Evolutionary conservation across 2,797 vertebrate species (phyloP).

Genomic region (Astyanax mexicanus): DNA sequence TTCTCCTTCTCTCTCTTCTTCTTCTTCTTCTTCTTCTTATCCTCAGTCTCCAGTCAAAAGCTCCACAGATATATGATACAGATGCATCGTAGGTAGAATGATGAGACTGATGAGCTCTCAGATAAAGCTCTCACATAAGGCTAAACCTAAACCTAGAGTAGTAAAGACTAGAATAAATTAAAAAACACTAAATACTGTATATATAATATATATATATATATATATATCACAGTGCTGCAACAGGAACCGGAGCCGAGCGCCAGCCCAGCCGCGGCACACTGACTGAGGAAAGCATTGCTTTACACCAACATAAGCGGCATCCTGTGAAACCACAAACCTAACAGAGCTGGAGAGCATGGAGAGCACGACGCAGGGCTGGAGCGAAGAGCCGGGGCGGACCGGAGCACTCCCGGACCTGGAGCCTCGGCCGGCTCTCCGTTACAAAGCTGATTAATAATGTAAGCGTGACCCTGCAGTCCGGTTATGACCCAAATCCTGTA

Average conservation of each 20-base stretch:
- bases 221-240: not conserved
- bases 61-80: conserved; percentile 37
- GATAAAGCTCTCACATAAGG: no score
- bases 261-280: conserved; percentile 35
- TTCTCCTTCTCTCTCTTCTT: no score
- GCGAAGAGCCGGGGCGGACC: conserved; percentile 40
- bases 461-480: conserved; percentile 6
- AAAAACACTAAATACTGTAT: no score
- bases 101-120: conserved; percentile 25
- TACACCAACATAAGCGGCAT: conserved; percentile 57
- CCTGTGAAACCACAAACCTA: conserved; percentile 59
- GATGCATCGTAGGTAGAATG: no score
- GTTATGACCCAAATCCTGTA: not conserved
- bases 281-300: conserved; percentile 55
- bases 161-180: no score
- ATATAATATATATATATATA: no score
- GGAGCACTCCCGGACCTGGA: conserved; percentile 43
- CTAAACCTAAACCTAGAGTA: no score
- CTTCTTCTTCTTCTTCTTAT: conserved; percentile 41
- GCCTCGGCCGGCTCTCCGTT: conserved; percentile 27
- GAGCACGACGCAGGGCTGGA: conserved; percentile 51
- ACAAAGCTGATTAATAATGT: conserved; percentile 34
- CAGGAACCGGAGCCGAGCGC: conserved; percentile 18
- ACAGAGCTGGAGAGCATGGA: conserved; percentile 53
- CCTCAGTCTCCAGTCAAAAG: conserved; percentile 24